A percentile compares a stretch with the other conserved stretches of the same genome.
Evolutionary conservation across 2,888 invertebrate genomes (phyloP).

Genomic region (Theodoxus fluviatilis): DNA sequence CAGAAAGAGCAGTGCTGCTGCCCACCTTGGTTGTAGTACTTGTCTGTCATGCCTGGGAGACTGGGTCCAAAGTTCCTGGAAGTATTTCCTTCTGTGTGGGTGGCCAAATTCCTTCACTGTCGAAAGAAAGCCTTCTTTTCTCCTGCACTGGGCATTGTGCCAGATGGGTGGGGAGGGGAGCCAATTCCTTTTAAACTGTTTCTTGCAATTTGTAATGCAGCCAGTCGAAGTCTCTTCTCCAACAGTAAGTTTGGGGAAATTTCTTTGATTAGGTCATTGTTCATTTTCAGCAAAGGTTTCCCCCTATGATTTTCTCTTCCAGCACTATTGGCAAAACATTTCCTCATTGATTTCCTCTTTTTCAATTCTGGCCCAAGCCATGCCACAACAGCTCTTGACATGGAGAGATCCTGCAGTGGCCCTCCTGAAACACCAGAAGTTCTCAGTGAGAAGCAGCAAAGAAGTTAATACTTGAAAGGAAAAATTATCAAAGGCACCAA

Average conservation of each 20-base stretch:
- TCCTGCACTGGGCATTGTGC: too few species aligned
- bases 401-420: not conserved
- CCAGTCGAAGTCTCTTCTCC: conserved; percentile 10
- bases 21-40: conserved; percentile 23
- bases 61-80: conserved; percentile 25
- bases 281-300: not conserved
- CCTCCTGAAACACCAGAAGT: too few species aligned
- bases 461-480: too few species aligned
- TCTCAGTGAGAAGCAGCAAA: too few species aligned
- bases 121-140: too few species aligned
- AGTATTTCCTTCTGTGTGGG: conserved; percentile 5
- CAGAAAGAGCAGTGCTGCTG: too few species aligned
- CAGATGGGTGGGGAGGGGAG: too few species aligned
- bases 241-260: not conserved
- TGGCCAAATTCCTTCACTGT: not conserved
- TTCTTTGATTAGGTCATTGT: not conserved
- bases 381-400: not conserved
- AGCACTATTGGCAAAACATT: not conserved
- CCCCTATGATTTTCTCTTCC: not conserved
- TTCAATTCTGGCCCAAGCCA: not conserved
- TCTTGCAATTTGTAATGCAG: too few species aligned
- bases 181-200: conserved; percentile 8
- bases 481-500: too few species aligned
- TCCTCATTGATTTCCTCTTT: not conserved
- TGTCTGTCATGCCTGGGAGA: not conserved